phyloP scores from a whole-genome alignment of 2,797 vertebrate species.

The Sardinella longiceps region DNA sequence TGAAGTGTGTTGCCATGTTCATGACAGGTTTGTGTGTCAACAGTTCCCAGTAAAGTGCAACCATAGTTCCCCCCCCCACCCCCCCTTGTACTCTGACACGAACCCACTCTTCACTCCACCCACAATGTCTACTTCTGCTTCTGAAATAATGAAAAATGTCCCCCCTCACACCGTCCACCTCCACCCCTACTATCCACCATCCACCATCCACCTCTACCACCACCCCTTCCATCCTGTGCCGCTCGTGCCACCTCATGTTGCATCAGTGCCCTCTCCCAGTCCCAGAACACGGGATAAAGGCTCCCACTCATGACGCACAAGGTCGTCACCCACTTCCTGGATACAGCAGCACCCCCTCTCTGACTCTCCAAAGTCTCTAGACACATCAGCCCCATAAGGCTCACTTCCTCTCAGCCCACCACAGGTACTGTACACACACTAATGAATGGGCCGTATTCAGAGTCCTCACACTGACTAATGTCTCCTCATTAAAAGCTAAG shows the following conservation, averaged over 20 bases:
- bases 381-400: background rate
- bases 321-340: background rate
- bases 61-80: too few relatives aligned
- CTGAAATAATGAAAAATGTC: background rate
- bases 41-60: too few relatives aligned
- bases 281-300: background rate
- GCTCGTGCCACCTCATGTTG: background rate
- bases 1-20: too few relatives aligned
- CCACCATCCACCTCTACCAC: background rate
- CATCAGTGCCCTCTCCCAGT: background rate
- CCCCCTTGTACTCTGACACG: background rate
- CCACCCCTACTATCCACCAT: background rate
- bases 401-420: background rate
- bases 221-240: slow-evolving; percentile 1
- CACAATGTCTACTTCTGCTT: background rate
- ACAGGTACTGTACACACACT: slow-evolving; percentile 6
- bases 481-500: background rate
- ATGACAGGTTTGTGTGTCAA: too few relatives aligned
- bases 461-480: background rate
- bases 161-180: background rate
- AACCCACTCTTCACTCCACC: too few relatives aligned
- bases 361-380: background rate
- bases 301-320: background rate
- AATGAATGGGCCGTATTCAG: background rate
- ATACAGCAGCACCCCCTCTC: background rate